Conservation (phyloP, 2,113 vertebrate species). For the Thunnus maccoyii region DNA sequence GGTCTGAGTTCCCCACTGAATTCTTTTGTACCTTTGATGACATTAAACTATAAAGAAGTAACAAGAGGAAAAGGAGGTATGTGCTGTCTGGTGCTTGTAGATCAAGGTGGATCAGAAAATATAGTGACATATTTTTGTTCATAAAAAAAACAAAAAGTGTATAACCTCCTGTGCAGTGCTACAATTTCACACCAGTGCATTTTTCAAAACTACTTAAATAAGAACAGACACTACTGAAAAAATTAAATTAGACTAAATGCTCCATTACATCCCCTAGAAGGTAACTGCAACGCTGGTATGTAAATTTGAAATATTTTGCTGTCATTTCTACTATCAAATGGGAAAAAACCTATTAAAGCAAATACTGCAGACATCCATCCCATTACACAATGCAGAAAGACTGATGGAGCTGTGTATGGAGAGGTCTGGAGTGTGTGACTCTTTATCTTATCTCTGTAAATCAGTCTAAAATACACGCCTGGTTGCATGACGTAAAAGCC, state of each 20-base stretch:
- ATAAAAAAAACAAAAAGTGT: not conserved
- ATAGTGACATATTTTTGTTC: too few species aligned
- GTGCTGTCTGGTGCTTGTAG: not conserved
- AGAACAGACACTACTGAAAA: too few species aligned
- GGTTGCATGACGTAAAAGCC: constrained; percentile 71
- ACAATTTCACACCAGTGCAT: not conserved
- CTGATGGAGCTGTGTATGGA: constrained; percentile 9
- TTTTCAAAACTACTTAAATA: too few species aligned
- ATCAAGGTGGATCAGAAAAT: not conserved
- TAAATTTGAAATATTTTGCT: too few species aligned
- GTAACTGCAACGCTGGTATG: too few species aligned
- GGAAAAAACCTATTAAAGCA: not conserved
- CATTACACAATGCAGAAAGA: constrained; percentile 7
- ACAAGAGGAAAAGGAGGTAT: too few species aligned
- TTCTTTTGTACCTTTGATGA: too few species aligned
- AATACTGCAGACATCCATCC: not conserved
- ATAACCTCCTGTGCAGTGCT: not conserved
- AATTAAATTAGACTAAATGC: too few species aligned
- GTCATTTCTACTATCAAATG: not conserved
- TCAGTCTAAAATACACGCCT: constrained; percentile 66
- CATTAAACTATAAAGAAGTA: too few species aligned
- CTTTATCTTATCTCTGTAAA: constrained; percentile 78
- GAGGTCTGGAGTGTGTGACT: constrained; percentile 53
- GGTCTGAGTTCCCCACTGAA: too few species aligned
- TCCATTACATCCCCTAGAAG: too few species aligned